A percentile compares a stretch with the other conserved stretches of the same genome.
Conservation (phyloP, 2,113 vertebrate species). For the Ciconia boyciana region DNA sequence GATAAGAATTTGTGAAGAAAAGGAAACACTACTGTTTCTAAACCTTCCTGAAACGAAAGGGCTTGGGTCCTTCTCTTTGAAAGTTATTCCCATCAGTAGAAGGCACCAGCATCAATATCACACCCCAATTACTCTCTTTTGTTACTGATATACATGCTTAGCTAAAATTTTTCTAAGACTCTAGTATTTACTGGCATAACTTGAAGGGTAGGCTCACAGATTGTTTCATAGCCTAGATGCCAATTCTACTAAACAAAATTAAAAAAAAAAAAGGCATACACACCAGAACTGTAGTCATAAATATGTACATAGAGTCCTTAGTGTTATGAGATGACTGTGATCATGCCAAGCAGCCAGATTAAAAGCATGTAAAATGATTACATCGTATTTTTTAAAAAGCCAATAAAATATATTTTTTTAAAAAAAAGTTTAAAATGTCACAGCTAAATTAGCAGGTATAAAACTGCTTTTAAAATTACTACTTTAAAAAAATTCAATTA, state of each 20-base stretch:
- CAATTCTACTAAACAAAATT: not conserved
- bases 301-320: not conserved
- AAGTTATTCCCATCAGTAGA: not conserved
- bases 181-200: not conserved
- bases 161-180: not conserved
- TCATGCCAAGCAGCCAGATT: not conserved
- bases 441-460: not conserved
- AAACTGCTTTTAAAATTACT: not conserved
- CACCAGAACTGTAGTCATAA: not conserved
- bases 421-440: not conserved
- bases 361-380: not conserved
- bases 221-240: not conserved
- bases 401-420: not conserved
- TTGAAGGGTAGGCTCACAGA: not conserved
- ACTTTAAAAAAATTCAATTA: not conserved
- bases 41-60: not conserved
- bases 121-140: not conserved
- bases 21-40: not conserved
- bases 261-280: not conserved
- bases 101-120: not conserved
- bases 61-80: not conserved
- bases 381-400: not conserved
- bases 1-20: not conserved
- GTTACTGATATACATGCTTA: not conserved
- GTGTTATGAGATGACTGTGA: not conserved